phyloP scores from a whole-genome alignment of 2,888 invertebrate species.

The Tachina grossa region DNA sequence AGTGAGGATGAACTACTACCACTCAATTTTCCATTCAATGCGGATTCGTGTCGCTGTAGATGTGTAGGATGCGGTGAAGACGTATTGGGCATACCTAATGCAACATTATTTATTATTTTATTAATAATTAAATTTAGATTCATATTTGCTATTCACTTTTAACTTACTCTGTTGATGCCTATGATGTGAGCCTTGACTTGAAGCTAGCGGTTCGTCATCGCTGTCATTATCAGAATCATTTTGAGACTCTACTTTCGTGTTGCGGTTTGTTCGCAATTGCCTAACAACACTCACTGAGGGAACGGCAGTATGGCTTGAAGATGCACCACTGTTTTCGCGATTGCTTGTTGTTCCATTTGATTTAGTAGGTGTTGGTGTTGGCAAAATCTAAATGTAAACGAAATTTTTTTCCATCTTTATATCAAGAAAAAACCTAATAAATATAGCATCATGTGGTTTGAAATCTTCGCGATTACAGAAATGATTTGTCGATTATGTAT shows the following conservation, averaged over 20 bases:
- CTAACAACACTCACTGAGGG: slow-evolving; percentile 72
- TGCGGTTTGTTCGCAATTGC: slow-evolving; percentile 81
- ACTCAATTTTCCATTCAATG: slow-evolving; percentile 69
- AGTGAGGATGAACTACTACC: slow-evolving; percentile 67
- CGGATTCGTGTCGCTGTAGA: slow-evolving; percentile 74
- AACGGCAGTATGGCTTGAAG: slow-evolving; percentile 75
- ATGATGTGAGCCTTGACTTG: slow-evolving; percentile 75
- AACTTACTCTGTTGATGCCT: slow-evolving; percentile 75
- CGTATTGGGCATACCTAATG: slow-evolving; percentile 60
- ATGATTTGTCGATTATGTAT: no score
- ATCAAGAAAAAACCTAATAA: background rate
- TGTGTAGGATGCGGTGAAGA: slow-evolving; percentile 76
- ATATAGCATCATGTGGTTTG: no score
- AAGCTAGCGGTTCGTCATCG: slow-evolving; percentile 80
- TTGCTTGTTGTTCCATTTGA: slow-evolving; percentile 70
- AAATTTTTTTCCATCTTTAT: background rate
- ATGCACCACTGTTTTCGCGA: slow-evolving; percentile 74
- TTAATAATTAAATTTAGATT: slow-evolving; percentile 8
- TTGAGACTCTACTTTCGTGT: slow-evolving; percentile 77
- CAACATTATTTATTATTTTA: slow-evolving; percentile 13
- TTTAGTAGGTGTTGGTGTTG: slow-evolving; percentile 78
- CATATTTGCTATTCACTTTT: background rate
- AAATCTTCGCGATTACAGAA: no score
- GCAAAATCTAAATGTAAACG: slow-evolving; percentile 76
- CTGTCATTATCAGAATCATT: slow-evolving; percentile 78